These are phyloP conservation scores for Amia ocellicauda DNA, from an alignment of 2,113 vertebrate genomes.

Conservation along the genomic window DNA sequence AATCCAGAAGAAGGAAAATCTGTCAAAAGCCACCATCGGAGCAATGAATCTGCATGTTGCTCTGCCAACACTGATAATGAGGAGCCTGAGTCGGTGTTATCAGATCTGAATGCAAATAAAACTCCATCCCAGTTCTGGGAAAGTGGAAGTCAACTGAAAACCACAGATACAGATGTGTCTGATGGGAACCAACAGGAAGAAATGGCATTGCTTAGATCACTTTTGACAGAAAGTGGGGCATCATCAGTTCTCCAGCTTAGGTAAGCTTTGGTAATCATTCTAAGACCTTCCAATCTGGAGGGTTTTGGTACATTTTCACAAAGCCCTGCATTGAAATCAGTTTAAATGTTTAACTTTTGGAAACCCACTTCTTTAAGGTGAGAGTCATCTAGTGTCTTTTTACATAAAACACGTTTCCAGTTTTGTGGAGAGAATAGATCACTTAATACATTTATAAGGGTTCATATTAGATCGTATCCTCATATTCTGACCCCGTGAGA, in stretches of 20 bases:
- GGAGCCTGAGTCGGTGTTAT: background rate
- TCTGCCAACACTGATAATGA: constrained; percentile 25
- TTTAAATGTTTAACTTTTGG: too few species aligned
- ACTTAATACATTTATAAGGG: too few species aligned
- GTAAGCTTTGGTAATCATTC: constrained; percentile 49
- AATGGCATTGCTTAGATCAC: constrained; percentile 37
- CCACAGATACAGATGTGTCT: constrained; percentile 35
- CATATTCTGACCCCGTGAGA: too few species aligned
- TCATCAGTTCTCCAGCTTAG: constrained; percentile 61
- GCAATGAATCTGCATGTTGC: constrained; percentile 18
- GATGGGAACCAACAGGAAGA: constrained; percentile 24
- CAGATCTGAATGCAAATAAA: background rate
- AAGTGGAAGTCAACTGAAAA: background rate
- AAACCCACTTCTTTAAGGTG: too few species aligned
- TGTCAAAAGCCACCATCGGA: constrained; percentile 38
- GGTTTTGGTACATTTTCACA: too few species aligned
- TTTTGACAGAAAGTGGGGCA: constrained; percentile 60
- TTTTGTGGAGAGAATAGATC: too few species aligned
- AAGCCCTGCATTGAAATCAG: too few species aligned
- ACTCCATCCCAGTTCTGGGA: background rate
- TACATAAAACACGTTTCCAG: too few species aligned
- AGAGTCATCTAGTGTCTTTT: too few species aligned
- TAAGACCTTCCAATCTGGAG: too few species aligned
- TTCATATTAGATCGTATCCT: too few species aligned
- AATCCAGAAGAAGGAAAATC: background rate